A percentile compares a stretch with the other conserved stretches of the same genome.
phyloP scores from a whole-genome alignment of 2,113 vertebrate species.

The Motacilla tschutschensis region DNA sequence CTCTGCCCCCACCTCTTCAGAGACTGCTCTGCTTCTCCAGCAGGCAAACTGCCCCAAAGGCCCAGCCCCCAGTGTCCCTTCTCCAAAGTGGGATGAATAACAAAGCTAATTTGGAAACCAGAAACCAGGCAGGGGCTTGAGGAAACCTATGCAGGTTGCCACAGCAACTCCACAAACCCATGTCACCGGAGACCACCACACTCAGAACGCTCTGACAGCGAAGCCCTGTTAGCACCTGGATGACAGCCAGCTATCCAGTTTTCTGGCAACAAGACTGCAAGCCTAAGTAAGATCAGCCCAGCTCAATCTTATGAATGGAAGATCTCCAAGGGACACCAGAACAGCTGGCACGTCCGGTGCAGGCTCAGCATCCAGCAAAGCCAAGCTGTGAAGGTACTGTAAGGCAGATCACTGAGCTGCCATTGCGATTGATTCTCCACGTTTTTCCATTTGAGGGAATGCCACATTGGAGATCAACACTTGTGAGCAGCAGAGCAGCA shows the following conservation, averaged over 20 bases:
- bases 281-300: neutral
- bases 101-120: neutral
- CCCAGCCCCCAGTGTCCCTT: neutral
- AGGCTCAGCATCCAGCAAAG: neutral
- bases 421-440: neutral
- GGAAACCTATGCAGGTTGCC: neutral
- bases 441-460: neutral
- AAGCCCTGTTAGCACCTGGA: conserved; percentile 7
- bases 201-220: neutral
- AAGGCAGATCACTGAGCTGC: neutral
- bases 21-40: neutral
- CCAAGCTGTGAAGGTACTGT: neutral
- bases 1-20: neutral
- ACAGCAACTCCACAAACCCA: neutral
- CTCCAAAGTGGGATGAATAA: neutral
- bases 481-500: neutral
- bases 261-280: neutral
- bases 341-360: neutral
- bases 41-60: neutral
- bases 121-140: neutral
- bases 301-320: neutral
- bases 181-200: neutral
- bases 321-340: neutral
- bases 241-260: neutral
- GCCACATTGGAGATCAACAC: rapidly evolving